Conservation (phyloP, 2,888 invertebrate genomes). For the Caenorhabditis sulstoni region DNA sequence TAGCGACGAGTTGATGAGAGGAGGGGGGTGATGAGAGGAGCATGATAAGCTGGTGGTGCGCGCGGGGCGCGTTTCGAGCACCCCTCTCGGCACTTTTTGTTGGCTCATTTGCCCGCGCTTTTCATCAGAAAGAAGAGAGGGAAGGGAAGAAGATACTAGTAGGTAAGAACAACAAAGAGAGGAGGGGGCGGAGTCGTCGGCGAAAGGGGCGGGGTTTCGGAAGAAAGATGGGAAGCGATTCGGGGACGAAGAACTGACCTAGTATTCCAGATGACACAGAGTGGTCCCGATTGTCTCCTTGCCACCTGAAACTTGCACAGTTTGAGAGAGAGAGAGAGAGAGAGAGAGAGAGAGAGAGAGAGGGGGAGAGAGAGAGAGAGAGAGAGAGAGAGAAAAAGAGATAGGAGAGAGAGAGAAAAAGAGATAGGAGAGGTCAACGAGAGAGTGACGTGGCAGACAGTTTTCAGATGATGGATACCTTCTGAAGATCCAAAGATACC, state of each 20-base stretch:
- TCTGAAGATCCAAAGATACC: background rate
- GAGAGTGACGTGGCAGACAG: background rate
- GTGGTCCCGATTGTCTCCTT: no score
- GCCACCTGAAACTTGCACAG: conserved; percentile 1
- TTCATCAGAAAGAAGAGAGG: background rate
- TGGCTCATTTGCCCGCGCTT: conserved; percentile 3
- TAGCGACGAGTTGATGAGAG: conserved; percentile 42
- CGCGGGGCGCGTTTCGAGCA: conserved; percentile 18
- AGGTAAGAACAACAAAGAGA: conserved; percentile 4
- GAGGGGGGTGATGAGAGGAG: no score
- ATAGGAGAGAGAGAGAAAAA: no score
- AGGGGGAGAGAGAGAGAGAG: no score
- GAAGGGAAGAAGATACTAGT: conserved; percentile 29
- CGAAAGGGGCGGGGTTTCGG: background rate
- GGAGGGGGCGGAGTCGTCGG: conserved; percentile 11
- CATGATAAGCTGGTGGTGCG: conserved; percentile 39
- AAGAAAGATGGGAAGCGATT: conserved; percentile 45
- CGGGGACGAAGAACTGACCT: conserved; percentile 22
- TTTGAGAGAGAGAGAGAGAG: conserved; percentile 1
- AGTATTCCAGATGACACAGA: conserved; percentile 11
- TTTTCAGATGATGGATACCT: conserved; percentile 12
- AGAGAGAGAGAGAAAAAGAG: no score
- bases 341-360: no score
- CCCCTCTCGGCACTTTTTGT: conserved; percentile 12
- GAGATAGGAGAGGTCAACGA: no score